Base-by-base conservation (phyloP, 2,113 vertebrate genomes). In the Danionella cerebrum region DNA sequence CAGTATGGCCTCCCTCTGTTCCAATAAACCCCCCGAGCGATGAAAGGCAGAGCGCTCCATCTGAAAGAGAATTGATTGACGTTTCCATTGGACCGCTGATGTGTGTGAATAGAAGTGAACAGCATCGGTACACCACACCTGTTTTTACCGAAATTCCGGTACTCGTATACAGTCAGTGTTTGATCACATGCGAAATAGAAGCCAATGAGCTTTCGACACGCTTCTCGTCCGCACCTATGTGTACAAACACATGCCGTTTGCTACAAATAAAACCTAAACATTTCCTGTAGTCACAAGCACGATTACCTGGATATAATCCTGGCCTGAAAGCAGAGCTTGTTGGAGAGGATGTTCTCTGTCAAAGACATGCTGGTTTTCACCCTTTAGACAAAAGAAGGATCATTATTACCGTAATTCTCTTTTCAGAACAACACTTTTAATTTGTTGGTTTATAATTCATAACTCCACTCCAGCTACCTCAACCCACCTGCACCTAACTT, bases 91-190 rank as follows among this genome's bases (percentile, higher is more conserved):
- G 25, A 6, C n/a, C n/a, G n/a, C n/a, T n/a, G n/a, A n/a, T n/a
- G n/a, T n/a, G 22, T 2, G 1, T 33, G 29, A 6, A 33, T 33
- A 3, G 1, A 33, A 33, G 45, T n/a, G 25, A 11, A 50, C 42
- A 29, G 16, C 5, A 19, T 16, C 24, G 13, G n/a, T n/a, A 6
- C n/a, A n/a, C 6, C 75, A 18, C 79, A 91, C 90, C 89, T 91
- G 50, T 91, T 91, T 83, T 86, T 91, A 68, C 90, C 90, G 82
- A 92, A 93, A n/a, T 87, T 83, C 4, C 84, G 72, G 5, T 92
- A 92, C 19, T 92, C 75, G 2, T 92, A 93, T 12, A 93, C 75
- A 3, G 90, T 88, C 48, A 92, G 76, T 5, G 89, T 91, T 25
- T 63, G 72, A 55, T 92, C 88, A 58, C 79, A 87, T 1, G 44